phyloP scores from a whole-genome alignment of 2,113 vertebrate species.

The Dasypus novemcinctus region DNA sequence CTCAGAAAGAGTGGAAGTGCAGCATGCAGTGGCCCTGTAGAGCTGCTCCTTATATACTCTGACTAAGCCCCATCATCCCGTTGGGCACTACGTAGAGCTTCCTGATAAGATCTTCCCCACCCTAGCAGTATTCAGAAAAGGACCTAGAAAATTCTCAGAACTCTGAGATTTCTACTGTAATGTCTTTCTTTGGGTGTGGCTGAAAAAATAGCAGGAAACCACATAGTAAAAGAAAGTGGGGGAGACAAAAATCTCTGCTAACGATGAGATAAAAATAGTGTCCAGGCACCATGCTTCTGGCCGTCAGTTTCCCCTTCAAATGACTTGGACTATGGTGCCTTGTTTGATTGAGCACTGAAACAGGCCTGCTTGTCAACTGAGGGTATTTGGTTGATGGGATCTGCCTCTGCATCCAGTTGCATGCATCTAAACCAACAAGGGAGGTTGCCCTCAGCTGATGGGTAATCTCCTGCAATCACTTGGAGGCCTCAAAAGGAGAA shows the following conservation, averaged over 20 bases:
- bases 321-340: no score
- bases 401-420: no score
- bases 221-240: background rate
- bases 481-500: no score
- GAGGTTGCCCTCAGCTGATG: no score
- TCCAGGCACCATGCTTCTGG: background rate
- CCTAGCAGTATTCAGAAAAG: background rate
- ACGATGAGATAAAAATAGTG: background rate
- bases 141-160: background rate
- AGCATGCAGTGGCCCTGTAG: rapidly evolving
- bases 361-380: no score
- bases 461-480: no score
- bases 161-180: background rate
- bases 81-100: slow-evolving; percentile 18
- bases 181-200: background rate
- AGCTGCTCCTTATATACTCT: slow-evolving; percentile 59
- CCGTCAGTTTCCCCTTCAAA: no score
- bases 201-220: background rate
- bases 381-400: no score
- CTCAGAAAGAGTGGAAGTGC: background rate
- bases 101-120: background rate
- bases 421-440: no score
- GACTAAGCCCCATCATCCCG: background rate
- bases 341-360: no score
- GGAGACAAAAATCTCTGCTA: background rate